Base-by-base conservation (phyloP, 2,888 invertebrate genomes). In the Macroteleia sp. region DNA sequence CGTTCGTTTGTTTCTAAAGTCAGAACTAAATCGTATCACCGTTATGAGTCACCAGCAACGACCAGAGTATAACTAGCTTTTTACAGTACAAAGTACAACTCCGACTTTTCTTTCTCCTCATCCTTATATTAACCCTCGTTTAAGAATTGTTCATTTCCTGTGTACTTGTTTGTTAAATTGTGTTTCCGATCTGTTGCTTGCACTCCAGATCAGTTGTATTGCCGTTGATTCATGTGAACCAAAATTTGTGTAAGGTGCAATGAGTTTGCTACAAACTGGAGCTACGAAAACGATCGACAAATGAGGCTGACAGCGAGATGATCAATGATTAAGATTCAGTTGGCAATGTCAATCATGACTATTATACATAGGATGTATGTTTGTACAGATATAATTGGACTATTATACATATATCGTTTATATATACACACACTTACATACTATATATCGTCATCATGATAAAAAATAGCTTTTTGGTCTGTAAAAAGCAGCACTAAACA, bases 81-180 rank as follows among this genome's bases (percentile, higher is more conserved):
- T 89, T 90, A 90, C 88, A 90, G 88, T 91, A 90, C 88, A 90
- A 91, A 91, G 89, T 90, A 89, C 88, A 90, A 85, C 88, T 88
- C 87, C 89, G 87, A 81, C 82, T 41, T 25, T 39, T 75, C 79
- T 80, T 78, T 67, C 34, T 61, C 56, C 48, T 42, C 59, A 14
- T 28, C 59, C 17, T 54, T 69, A 59, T 48, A 64, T 62, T 66
- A 62, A 71, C 50, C 67, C 64, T 59, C 56, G 36, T 59, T 66
- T 57, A 39, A 39, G 50, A 36, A 41, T 57, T 64, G 44, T 61
- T 70, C 59, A 39, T 62, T 64, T 41, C 16, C 17, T 25, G 9
- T 52, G 54, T 64, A 1, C 25, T 14, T 46, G 20, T 41, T 56
- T 39, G 57, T 67, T 44, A 41, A 57, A 28, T 59, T 28, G 36